These are phyloP conservation scores for Neodon shergylaensis DNA, from an alignment of 2,113 vertebrate genomes.

Conservation along the genomic window DNA sequence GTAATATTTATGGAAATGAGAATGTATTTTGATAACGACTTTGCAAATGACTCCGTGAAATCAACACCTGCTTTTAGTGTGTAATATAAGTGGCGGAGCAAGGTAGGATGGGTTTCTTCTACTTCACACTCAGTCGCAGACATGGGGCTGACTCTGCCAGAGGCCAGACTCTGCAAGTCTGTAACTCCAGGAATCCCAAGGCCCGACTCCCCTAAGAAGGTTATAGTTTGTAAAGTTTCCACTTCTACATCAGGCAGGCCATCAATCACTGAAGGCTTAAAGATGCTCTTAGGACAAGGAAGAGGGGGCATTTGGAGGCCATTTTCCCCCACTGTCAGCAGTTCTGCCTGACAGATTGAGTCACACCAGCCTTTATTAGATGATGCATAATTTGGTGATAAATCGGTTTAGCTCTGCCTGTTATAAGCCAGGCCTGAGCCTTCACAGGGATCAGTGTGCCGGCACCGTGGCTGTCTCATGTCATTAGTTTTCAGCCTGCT, in stretches of 20 bases:
- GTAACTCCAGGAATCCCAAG: not conserved
- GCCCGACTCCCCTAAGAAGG: slow-evolving; percentile 44
- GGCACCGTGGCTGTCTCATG: slow-evolving; percentile 75
- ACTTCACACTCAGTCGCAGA: slow-evolving; percentile 14
- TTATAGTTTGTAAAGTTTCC: slow-evolving; percentile 64
- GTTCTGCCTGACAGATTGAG: slow-evolving; percentile 66
- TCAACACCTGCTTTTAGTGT: not conserved
- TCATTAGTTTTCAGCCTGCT: slow-evolving; percentile 80
- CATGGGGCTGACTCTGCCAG: slow-evolving; percentile 19
- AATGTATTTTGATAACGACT: slow-evolving; percentile 50
- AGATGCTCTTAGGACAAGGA: slow-evolving; percentile 61
- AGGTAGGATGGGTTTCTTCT: not conserved
- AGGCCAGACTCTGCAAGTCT: slow-evolving; percentile 43
- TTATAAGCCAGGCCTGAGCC: slow-evolving; percentile 77
- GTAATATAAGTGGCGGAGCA: not conserved
- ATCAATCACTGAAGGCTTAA: slow-evolving; percentile 67
- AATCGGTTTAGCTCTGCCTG: slow-evolving; percentile 82
- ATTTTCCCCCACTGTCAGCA: slow-evolving; percentile 69
- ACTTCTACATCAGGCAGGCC: slow-evolving; percentile 8
- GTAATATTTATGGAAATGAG: slow-evolving; percentile 55
- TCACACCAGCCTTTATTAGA: slow-evolving; percentile 80
- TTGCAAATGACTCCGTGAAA: not conserved
- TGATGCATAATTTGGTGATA: slow-evolving; percentile 83
- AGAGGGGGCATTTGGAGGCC: not conserved
- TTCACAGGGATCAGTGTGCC: slow-evolving; percentile 77